Conservation (phyloP, 2,797 vertebrate genomes). For the Squalus acanthias region DNA sequence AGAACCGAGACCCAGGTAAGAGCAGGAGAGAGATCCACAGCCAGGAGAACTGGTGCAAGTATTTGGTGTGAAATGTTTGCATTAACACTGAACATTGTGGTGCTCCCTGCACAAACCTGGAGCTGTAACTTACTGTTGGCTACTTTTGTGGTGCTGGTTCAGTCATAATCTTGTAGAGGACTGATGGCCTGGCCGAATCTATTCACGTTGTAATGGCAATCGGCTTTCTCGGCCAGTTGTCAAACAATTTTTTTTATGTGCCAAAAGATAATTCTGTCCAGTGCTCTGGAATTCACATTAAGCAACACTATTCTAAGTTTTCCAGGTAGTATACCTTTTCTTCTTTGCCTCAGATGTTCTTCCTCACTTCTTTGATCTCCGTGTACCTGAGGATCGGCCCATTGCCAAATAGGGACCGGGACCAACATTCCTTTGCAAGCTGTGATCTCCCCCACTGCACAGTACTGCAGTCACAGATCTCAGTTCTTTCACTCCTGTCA, state of each 20-base stretch:
- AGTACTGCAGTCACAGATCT: not conserved
- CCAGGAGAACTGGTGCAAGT: not conserved
- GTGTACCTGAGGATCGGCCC: not conserved
- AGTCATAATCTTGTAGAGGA: not conserved
- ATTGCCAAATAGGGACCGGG: not conserved
- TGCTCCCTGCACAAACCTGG: not conserved
- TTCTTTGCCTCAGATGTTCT: not conserved
- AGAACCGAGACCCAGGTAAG: not conserved
- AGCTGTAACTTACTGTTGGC: not conserved
- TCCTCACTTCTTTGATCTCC: not conserved
- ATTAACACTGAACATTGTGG: not conserved
- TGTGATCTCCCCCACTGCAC: too few relatives aligned
- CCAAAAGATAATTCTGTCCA: not conserved
- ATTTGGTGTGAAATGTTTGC: slow-evolving; percentile 8
- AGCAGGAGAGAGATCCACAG: not conserved
- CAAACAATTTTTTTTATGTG: not conserved
- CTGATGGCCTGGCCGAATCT: not conserved
- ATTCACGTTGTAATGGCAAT: not conserved
- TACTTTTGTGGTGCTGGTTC: not conserved
- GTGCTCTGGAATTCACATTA: not conserved
- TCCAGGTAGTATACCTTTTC: not conserved
- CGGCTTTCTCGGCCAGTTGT: not conserved
- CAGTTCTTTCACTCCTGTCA: not conserved
- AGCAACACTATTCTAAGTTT: not conserved
- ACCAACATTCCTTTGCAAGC: not conserved